Conservation (phyloP, 92 coral and sea anemone species). For the Parazoanthus atlanticus region DNA sequence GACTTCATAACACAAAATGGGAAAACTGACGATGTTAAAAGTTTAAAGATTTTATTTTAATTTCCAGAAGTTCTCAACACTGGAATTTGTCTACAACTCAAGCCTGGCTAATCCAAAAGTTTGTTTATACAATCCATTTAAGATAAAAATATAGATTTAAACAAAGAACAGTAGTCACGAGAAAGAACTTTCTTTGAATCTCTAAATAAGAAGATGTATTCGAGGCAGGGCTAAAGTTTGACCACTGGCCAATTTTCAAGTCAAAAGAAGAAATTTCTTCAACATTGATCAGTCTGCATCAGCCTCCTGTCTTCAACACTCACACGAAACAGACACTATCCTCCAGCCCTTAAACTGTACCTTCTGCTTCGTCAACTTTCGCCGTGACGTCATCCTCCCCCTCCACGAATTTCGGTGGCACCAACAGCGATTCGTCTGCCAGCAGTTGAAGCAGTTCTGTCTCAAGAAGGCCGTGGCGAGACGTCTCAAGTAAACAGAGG, state of each 20-base stretch:
- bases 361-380: constrained; percentile 55
- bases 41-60: too few species aligned
- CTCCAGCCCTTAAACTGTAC: constrained; percentile 7
- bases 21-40: too few species aligned
- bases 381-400: constrained; percentile 76
- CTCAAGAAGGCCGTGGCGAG: constrained; percentile 96
- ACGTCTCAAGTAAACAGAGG: constrained; percentile 93
- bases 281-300: not conserved
- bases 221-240: not conserved
- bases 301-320: not conserved
- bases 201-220: not conserved
- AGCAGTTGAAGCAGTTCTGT: constrained; percentile 94
- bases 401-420: constrained; percentile 81
- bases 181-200: too few species aligned
- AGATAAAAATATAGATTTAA: too few species aligned
- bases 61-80: too few species aligned
- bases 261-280: not conserved
- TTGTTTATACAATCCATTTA: too few species aligned
- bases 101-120: too few species aligned
- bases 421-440: constrained; percentile 83
- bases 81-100: too few species aligned
- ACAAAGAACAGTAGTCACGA: not conserved
- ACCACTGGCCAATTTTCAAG: not conserved
- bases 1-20: too few species aligned
- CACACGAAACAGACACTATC: not conserved